Percentiles rank a stretch among this genome's conserved stretches.
These are phyloP conservation scores for Trematomus loennbergii DNA, from an alignment of 2,113 vertebrate species.

Conservation along the genomic window DNA sequence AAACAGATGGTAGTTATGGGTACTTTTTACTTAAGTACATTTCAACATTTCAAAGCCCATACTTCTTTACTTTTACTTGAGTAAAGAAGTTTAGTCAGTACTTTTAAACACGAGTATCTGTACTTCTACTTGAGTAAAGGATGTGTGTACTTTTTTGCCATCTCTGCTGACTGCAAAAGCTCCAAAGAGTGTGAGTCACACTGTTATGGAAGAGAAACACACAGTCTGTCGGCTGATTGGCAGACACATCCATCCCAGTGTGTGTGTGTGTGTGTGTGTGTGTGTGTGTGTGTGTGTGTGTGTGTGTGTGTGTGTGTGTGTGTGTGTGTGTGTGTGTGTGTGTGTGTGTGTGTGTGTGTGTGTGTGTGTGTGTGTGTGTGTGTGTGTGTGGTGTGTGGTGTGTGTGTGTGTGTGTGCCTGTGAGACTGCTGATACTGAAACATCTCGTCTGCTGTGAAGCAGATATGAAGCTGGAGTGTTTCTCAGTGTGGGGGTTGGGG, in stretches of 20 bases:
- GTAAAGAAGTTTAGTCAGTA: no score
- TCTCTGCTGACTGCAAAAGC: neutral
- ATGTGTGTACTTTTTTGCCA: no score
- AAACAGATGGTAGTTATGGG: no score
- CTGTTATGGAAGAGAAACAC: constrained; percentile 49
- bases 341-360: neutral
- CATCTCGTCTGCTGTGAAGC: constrained; percentile 44
- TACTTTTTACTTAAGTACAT: no score
- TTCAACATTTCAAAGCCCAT: no score
- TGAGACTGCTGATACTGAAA: constrained; percentile 47
- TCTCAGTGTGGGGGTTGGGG: constrained; percentile 6
- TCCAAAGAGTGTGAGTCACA: constrained; percentile 57
- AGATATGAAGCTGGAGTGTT: constrained; percentile 29
- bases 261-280: constrained; percentile 6
- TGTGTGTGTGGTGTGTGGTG: constrained; percentile 6
- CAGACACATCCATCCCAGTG: constrained; percentile 38
- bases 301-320: constrained; percentile 12
- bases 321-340: constrained; percentile 5
- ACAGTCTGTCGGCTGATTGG: constrained; percentile 61
- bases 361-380: constrained; percentile 3
- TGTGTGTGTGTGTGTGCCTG: neutral
- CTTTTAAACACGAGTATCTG: no score
- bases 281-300: neutral
- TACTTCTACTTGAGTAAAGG: no score
- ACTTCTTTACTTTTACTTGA: no score